A percentile compares a stretch with the other conserved stretches of the same genome.
Evolutionary conservation across 37 sponge, comb jelly and placozoan species (phyloP).

Genomic region (Cliona cf. orientalis): DNA sequence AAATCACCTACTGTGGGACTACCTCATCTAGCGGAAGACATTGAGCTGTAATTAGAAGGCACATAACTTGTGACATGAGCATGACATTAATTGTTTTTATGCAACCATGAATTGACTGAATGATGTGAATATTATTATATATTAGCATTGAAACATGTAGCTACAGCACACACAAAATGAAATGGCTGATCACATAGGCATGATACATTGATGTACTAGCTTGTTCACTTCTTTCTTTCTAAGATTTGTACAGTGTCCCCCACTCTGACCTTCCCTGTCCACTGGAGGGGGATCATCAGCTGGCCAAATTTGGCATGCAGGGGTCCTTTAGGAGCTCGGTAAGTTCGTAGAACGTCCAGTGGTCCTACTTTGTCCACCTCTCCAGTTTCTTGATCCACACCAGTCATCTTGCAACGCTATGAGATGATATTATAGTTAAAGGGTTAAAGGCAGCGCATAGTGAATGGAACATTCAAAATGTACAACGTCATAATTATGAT

Average conservation of each 20-base stretch:
- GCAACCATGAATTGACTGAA: too few relatives aligned
- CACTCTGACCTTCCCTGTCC: slow-evolving; percentile 36
- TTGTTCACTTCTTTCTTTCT: slow-evolving; percentile 38
- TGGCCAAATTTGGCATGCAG: slow-evolving; percentile 76
- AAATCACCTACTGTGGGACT: too few relatives aligned
- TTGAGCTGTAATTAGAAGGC: too few relatives aligned
- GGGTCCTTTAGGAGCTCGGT: slow-evolving; percentile 84
- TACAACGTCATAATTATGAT: too few relatives aligned
- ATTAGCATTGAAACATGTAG: too few relatives aligned
- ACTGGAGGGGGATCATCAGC: slow-evolving; percentile 59
- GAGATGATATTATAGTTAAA: neutral
- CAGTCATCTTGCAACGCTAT: slow-evolving; percentile 85
- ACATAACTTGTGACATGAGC: too few relatives aligned
- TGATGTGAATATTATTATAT: too few relatives aligned
- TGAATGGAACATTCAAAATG: too few relatives aligned
- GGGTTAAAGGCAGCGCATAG: too few relatives aligned
- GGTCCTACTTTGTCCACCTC: slow-evolving; percentile 80
- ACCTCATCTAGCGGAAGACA: too few relatives aligned
- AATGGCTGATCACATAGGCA: neutral
- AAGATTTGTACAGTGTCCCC: slow-evolving; percentile 80
- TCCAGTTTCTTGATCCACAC: slow-evolving; percentile 73
- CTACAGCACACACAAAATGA: too few relatives aligned
- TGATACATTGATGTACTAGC: neutral
- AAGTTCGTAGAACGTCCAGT: slow-evolving; percentile 72
- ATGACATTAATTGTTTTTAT: too few relatives aligned